Evolutionary conservation across 2,797 vertebrate genomes (phyloP).

Genomic region (Podarcis lilfordi): DNA sequence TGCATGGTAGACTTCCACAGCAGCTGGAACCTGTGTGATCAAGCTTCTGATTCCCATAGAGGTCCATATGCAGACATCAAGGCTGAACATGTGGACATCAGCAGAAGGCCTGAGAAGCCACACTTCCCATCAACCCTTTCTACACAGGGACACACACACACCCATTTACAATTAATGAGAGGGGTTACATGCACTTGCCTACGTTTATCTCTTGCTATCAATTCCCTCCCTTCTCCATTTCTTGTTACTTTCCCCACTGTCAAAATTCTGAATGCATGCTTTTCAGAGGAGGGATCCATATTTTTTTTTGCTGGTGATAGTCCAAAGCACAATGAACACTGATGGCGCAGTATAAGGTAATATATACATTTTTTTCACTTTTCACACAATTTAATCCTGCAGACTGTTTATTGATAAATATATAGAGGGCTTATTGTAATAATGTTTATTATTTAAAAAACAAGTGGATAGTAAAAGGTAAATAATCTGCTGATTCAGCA

Average conservation of each 20-base stretch:
- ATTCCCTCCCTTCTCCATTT: neutral
- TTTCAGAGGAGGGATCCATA: neutral
- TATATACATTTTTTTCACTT: neutral
- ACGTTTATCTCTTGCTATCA: neutral
- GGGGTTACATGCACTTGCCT: neutral
- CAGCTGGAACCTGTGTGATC: neutral
- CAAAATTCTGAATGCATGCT: neutral
- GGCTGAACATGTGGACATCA: neutral
- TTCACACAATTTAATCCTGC: neutral
- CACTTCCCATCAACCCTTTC: neutral
- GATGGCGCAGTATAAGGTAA: neutral
- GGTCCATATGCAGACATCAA: neutral
- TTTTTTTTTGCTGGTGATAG: neutral
- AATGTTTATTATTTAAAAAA: neutral
- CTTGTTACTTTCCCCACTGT: neutral
- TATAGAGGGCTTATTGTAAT: neutral
- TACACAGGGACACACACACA: neutral
- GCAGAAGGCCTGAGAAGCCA: neutral
- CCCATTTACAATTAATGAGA: neutral
- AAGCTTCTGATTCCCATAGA: neutral
- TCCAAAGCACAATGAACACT: neutral
- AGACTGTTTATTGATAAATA: neutral
- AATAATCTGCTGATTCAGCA: neutral
- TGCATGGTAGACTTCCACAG: neutral
- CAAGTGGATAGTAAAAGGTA: neutral